Evolutionary conservation across 2,797 vertebrate species (phyloP).

Genomic region (Hydrophis major): DNA sequence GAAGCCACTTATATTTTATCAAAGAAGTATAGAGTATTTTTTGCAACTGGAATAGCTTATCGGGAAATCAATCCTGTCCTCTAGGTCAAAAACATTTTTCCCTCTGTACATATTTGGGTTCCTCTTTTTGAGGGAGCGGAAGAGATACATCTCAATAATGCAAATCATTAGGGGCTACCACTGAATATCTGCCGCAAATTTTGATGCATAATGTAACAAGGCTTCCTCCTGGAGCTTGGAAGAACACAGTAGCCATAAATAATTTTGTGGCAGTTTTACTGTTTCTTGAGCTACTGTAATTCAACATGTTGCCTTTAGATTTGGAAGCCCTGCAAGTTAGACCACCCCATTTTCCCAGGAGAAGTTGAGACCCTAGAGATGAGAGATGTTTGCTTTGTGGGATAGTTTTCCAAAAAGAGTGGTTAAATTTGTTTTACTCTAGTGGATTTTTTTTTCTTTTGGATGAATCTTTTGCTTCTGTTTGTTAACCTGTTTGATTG

Average conservation of each 20-base stretch:
- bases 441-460: background rate
- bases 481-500: background rate
- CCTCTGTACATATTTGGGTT: background rate
- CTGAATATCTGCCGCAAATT: background rate
- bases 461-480: background rate
- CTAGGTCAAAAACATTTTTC: background rate
- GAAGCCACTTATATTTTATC: background rate
- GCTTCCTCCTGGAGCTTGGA: background rate
- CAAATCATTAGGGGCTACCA: background rate
- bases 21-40: background rate
- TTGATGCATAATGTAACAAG: background rate
- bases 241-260: background rate
- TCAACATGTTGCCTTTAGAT: background rate
- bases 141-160: background rate
- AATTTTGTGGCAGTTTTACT: background rate
- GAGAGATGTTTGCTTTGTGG: background rate
- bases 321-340: background rate
- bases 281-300: background rate
- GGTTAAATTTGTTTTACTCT: background rate
- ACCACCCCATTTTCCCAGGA: background rate
- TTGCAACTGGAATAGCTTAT: background rate
- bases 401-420: background rate
- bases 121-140: background rate
- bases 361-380: background rate
- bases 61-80: background rate